Evolutionary conservation across 2,888 invertebrate genomes (phyloP), one percentile per base, ranked within the genome.

Genomic region (Acronicta psi): DNA sequence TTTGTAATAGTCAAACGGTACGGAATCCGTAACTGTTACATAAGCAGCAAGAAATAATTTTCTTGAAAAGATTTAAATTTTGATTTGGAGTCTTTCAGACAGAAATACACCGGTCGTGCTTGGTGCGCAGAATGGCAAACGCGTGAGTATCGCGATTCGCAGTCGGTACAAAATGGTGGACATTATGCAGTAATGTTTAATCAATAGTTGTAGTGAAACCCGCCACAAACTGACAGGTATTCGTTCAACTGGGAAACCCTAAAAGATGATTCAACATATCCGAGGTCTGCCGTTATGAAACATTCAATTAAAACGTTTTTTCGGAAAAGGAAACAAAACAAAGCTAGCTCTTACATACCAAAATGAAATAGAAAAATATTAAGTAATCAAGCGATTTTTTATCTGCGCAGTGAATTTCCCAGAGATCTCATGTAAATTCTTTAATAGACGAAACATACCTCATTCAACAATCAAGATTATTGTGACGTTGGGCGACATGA

Each of bases 101-200:
- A 60, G 45, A 49, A 47, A 45, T 62, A 43, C 23, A 44, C 38
- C 36, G 43, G 57, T 23, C 34, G 50, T 46, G 47, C 37, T 57
- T 11, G 54, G 40, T 67, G 75, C 78, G 78, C 87, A 86, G 89
- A 86, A 88, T 87, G 83, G 83, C 84, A 84, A 85, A 81, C 82
- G 83, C 75, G 77, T 82, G 69, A 69, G 73, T 79, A 80, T 77
- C 72, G 76, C 69, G 70, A 77, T 77, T 74, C 74, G 64, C 65
- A 60, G 70, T 46, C 67, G 61, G 80, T 77, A 81, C 89, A 89
- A 89, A 89, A 89, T 90, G 90, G 88, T 86, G 86, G 90, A 85
- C 87, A 83, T 83, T 82, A 84, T 85, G 84, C 87, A 87, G 84
- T 84, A 85, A 86, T 87, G 83, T 85, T 82, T 75, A 88, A 90